phyloP scores from a whole-genome alignment of 2,888 invertebrate genomes.

The Philhelius pedissequus region DNA sequence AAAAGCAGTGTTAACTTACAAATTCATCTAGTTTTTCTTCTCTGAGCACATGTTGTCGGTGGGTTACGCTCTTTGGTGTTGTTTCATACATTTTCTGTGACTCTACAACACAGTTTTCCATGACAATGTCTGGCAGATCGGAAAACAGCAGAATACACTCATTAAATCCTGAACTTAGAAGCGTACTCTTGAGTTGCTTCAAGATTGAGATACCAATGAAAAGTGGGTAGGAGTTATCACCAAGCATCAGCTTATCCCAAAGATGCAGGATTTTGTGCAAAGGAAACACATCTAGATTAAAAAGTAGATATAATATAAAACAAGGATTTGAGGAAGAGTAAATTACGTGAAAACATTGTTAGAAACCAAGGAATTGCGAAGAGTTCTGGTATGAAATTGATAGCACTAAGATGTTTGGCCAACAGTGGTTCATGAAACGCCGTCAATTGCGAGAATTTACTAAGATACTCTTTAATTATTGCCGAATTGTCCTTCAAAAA shows the following conservation, averaged over 20 bases:
- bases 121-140: constrained; percentile 98
- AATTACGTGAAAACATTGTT: constrained; percentile 98
- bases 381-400: constrained; percentile 97
- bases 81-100: constrained; percentile 88
- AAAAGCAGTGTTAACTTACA: constrained; percentile 72
- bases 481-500: constrained; percentile 98
- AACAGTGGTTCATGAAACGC: constrained; percentile 96
- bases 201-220: constrained; percentile 97
- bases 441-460: constrained; percentile 97
- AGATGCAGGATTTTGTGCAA: constrained; percentile 97
- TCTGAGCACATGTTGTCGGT: constrained; percentile 87
- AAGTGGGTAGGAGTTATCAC: constrained; percentile 94
- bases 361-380: constrained; percentile 99
- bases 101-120: constrained; percentile 93
- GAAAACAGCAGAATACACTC: constrained; percentile 99
- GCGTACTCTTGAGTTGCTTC: constrained; percentile 89
- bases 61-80: constrained; percentile 93
- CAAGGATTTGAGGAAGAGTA: constrained; percentile 21
- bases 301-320: constrained; percentile 23
- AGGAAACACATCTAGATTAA: constrained; percentile 93
- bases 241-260: constrained; percentile 97
- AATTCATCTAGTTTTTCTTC: constrained; percentile 74
- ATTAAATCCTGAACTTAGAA: constrained; percentile 96
- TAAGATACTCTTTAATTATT: constrained; percentile 97
- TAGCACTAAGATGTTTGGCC: constrained; percentile 93